Evolutionary conservation across 2,113 vertebrate genomes (phyloP).

Genomic region (Rhinolophus ferrumequinum): DNA sequence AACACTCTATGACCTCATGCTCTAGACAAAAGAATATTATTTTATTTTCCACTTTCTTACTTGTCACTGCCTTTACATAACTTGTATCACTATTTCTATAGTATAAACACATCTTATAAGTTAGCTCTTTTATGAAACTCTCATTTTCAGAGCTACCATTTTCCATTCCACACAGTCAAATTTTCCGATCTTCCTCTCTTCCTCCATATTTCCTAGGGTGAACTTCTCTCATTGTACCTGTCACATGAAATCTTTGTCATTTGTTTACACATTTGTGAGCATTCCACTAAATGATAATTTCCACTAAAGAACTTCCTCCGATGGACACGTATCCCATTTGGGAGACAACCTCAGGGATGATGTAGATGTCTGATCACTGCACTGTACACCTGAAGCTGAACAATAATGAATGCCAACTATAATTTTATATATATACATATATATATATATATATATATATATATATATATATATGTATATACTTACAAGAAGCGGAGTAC

Average conservation of each 20-base stretch:
- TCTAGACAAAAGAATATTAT: background rate
- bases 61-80: background rate
- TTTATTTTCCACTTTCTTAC: background rate
- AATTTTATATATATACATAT: too few relatives aligned
- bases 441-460: too few relatives aligned
- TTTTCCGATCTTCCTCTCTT: background rate
- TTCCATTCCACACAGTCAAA: background rate
- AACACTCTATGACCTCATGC: background rate
- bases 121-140: background rate
- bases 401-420: too few relatives aligned
- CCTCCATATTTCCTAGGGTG: background rate
- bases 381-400: too few relatives aligned
- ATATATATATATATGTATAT: too few relatives aligned
- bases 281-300: background rate
- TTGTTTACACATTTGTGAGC: background rate
- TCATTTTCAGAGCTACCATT: background rate
- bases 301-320: background rate
- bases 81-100: background rate
- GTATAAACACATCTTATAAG: background rate
- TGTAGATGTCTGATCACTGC: too few relatives aligned
- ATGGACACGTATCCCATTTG: too few relatives aligned
- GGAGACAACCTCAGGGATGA: too few relatives aligned
- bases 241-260: slow-evolving; percentile 27
- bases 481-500: too few relatives aligned
- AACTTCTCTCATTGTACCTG: background rate